These are phyloP conservation scores for Plumapathes pennacea DNA, from an alignment of 92 coral and sea anemone species.

Conservation along the genomic window DNA sequence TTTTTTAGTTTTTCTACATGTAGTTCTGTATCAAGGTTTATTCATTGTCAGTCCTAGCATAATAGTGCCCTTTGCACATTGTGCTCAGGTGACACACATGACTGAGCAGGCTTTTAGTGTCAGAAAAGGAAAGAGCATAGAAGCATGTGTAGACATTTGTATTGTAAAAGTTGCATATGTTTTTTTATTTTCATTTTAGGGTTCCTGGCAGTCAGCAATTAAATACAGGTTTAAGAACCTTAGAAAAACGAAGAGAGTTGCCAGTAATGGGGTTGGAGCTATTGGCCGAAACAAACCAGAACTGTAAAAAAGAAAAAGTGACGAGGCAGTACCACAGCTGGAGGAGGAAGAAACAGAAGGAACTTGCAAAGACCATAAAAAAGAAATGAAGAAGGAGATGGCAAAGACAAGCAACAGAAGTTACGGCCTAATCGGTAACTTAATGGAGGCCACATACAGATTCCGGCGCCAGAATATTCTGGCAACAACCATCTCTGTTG, in stretches of 20 bases:
- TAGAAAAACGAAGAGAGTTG: conserved; percentile 20
- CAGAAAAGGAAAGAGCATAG: too few relatives aligned
- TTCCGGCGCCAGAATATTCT: conserved; percentile 11
- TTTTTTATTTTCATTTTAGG: too few relatives aligned
- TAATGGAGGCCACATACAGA: conserved; percentile 19
- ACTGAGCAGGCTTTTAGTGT: too few relatives aligned
- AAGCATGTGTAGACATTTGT: too few relatives aligned
- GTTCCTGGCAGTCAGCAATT: conserved; percentile 51
- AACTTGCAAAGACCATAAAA: conserved; percentile 14
- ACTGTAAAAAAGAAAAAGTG: conserved; percentile 9
- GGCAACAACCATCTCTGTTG: conserved; percentile 6
- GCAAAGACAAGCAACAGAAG: conserved; percentile 14
- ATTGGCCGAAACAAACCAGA: background rate
- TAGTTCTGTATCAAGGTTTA: too few relatives aligned
- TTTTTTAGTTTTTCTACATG: too few relatives aligned
- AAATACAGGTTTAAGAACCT: conserved; percentile 43
- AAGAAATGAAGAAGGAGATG: conserved; percentile 27
- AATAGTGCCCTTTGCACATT: too few relatives aligned
- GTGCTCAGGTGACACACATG: too few relatives aligned
- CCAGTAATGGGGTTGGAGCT: background rate
- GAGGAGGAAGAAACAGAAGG: conserved; percentile 36
- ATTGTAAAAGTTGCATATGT: too few relatives aligned
- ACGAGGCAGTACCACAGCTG: background rate
- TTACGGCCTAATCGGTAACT: conserved; percentile 6
- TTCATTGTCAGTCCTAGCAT: too few relatives aligned